Conservation (phyloP, 2,888 invertebrate genomes). For the Ephialtes manifestator region DNA sequence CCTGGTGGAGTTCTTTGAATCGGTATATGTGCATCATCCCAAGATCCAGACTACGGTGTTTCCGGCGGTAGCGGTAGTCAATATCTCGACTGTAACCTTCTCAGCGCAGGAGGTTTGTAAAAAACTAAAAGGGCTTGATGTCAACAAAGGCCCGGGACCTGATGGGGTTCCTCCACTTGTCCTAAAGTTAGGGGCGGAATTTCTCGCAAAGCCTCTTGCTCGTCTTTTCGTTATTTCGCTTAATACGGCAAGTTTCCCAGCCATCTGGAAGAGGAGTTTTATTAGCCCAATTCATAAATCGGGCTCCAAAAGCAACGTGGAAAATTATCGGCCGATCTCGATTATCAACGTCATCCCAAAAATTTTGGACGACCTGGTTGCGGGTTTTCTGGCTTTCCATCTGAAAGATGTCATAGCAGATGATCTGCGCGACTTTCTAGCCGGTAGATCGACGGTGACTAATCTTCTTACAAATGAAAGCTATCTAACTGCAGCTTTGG, state of each 20-base stretch:
- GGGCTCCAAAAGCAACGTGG: neutral
- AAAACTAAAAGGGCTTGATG: neutral
- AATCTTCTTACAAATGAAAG: neutral
- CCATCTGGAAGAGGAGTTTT: neutral
- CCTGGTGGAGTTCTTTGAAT: neutral
- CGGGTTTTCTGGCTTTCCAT: neutral
- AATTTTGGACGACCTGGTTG: neutral
- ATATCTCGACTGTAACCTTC: neutral
- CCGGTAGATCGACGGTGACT: neutral
- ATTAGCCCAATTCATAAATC: neutral
- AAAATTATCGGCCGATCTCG: neutral
- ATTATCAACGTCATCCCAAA: neutral
- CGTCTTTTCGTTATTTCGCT: neutral
- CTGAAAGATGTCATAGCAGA: neutral
- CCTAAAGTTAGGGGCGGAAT: neutral
- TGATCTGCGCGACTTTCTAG: neutral
- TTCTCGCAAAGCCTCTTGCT: neutral
- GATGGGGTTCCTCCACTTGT: neutral
- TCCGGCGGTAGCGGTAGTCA: neutral
- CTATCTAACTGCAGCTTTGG: neutral
- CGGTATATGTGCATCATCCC: neutral
- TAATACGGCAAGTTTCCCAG: neutral
- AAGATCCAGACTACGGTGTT: neutral
- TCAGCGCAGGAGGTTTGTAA: neutral
- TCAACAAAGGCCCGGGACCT: neutral